A percentile compares a stretch with the other conserved stretches of the same genome.
Conservation (phyloP, 64 coral and sea anemone species). For the Montipora sp. region DNA sequence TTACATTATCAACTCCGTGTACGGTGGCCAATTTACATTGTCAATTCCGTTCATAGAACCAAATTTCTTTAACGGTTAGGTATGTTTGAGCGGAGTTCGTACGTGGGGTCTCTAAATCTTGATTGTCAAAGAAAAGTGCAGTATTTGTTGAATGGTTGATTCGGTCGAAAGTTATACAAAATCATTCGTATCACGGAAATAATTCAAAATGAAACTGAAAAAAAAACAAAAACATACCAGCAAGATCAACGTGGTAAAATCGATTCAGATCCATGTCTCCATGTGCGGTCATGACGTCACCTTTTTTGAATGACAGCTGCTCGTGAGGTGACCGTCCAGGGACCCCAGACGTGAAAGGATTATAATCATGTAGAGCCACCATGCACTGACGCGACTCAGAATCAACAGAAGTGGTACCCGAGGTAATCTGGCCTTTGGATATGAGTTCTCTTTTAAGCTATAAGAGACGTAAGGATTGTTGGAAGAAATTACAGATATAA, state of each 20-base stretch:
- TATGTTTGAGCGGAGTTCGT: no score
- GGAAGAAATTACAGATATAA: no score
- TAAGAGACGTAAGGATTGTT: no score
- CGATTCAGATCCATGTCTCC: slow-evolving; percentile 73
- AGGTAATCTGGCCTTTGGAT: slow-evolving; percentile 64
- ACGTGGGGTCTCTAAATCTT: no score
- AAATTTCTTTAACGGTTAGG: no score
- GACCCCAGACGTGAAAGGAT: slow-evolving; percentile 74
- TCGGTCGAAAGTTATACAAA: no score
- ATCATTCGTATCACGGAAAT: no score
- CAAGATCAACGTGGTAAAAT: slow-evolving; percentile 75
- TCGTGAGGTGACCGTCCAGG: slow-evolving; percentile 69
- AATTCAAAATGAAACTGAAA: background rate
- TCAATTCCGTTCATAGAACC: no score
- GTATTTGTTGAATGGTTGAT: no score
- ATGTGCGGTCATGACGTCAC: slow-evolving; percentile 76
- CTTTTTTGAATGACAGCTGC: slow-evolving; percentile 81
- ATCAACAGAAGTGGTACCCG: slow-evolving; percentile 30
- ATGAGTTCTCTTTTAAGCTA: slow-evolving; percentile 48
- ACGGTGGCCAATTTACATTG: no score
- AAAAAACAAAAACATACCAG: slow-evolving; percentile 45
- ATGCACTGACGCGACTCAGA: slow-evolving; percentile 67
- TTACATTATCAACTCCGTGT: no score
- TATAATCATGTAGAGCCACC: slow-evolving; percentile 81
- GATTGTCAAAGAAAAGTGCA: no score